Base-by-base conservation (phyloP, 1,140 invertebrate species). In the Berghia stephanieae region DNA sequence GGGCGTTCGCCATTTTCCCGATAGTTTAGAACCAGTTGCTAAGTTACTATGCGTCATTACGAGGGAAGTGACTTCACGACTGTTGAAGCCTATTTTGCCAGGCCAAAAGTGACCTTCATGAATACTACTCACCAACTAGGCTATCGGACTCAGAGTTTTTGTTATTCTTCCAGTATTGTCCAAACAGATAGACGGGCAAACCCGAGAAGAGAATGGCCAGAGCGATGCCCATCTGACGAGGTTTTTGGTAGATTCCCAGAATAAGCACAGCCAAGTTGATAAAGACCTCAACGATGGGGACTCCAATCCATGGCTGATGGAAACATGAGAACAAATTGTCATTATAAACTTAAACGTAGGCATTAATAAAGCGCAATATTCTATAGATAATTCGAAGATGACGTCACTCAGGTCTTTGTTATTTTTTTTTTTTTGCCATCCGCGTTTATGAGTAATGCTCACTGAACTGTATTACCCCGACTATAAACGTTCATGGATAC, bases 221-320 rank as follows among this genome's bases (percentile, higher is more conserved):
- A 18, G 95, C 96, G 83, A 94, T 93, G 2, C 93, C 92, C 44
- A 96, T 95, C 87, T 95, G 94, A 73, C 91, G 90, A 4, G 95
- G 95, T 75, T 93, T 92, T 78, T 94, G 93, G 81, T 94, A 83
- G 13, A 86, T 79, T 27, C 78, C 83, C 46, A 86, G 57, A 0
- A 84, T 70, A 8, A 86, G 57, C 1, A 85, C 74, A 21, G 82
- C 81, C 21, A 83, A 52, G 78, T 83, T 83, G 36, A 86, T 77
- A 0, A 83, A 36, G 31, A 85, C 46, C 69, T 82, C 79, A 0
- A 81, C 60, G 13, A 85, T 42, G 0, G 85, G 83, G 46, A 84
- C 55, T 31, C 80, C 40, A 3, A 85, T n/a, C n/a, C n/a, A n/a
- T n/a, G n/a, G n/a, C n/a, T n/a, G n/a, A n/a, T n/a, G n/a, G n/a